phyloP scores from a whole-genome alignment of 2,797 vertebrate species.

The Phoeniculus purpureus region DNA sequence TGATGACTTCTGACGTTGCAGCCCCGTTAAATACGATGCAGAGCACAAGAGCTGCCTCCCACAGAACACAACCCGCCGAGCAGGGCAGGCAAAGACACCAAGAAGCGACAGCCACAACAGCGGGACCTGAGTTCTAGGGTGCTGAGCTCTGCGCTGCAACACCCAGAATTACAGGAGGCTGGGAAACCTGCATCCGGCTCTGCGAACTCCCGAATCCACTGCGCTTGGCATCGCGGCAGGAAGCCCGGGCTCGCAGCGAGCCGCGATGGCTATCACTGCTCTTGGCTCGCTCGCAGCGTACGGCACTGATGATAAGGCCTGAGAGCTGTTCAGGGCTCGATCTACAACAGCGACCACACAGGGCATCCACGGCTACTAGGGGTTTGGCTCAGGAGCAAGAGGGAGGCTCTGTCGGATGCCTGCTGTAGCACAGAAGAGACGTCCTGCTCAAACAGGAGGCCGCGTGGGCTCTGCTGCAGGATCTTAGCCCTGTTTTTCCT shows the following conservation, averaged over 20 bases:
- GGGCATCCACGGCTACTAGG: neutral
- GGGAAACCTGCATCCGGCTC: neutral
- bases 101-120: neutral
- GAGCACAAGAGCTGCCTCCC: neutral
- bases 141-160: neutral
- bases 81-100: neutral
- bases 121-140: neutral
- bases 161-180: neutral
- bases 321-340: neutral
- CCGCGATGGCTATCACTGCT: rapidly evolving
- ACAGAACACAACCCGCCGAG: too few species aligned
- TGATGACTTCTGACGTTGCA: neutral
- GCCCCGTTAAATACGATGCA: neutral
- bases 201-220: neutral
- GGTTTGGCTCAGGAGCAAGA: neutral
- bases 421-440: neutral
- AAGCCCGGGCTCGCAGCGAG: neutral
- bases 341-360: neutral
- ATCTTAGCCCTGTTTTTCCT: neutral
- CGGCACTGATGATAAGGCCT: neutral
- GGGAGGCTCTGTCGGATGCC: neutral
- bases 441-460: neutral
- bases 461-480: neutral
- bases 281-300: neutral
- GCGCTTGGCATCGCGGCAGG: neutral